Base-by-base conservation (phyloP, 2,113 vertebrate genomes). In the Nycticebus coucang region DNA sequence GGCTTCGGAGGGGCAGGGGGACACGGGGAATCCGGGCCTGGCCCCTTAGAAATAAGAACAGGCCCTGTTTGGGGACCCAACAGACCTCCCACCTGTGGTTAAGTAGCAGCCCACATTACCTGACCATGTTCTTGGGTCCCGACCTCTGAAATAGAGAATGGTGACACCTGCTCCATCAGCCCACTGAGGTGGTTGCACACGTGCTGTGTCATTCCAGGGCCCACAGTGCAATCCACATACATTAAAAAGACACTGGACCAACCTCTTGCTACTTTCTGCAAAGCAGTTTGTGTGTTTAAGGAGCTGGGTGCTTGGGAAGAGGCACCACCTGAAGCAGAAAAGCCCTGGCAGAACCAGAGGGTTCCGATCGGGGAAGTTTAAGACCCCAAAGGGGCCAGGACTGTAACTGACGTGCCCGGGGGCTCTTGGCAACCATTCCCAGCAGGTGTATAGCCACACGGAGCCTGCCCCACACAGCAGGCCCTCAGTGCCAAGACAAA, bases 361-460 rank as follows among this genome's bases (percentile, higher is more conserved):
- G 4, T 75, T 82, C n/a, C 0, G 68, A 57, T 59, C 33, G n/a
- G 91, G 94, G 94, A 57, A 53, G 21, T 59, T 71, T 59, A 41
- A 19, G 68, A 84, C 30, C 55, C 71, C 71, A 13, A 45, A 72
- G 71, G 33, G n/a, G 68, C 35, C 21, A 30, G 12, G 62, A 57
- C 85, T 87, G 2, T 1, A 53, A 35, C 84, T 59, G 64, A 74
- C 85, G 55, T 53, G 95, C 87, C 92, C 78, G 3, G 57, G 95
- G 89, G 89, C 94, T 97, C 97, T 95, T 94, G 95, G 90, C 53
- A 97, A 90, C 80, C 69, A 7, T 86, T 71, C 96, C 72, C 87
- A 98, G 97, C 98, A 98, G 97, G 95, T 98, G 96, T 91, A 77
- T 1, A 35, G 57, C 59, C 57, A 55, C 94, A 68, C 84, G 96